These are phyloP conservation scores for Eurypyga helias DNA, from an alignment of 2,113 vertebrate genomes.

Conservation along the genomic window DNA sequence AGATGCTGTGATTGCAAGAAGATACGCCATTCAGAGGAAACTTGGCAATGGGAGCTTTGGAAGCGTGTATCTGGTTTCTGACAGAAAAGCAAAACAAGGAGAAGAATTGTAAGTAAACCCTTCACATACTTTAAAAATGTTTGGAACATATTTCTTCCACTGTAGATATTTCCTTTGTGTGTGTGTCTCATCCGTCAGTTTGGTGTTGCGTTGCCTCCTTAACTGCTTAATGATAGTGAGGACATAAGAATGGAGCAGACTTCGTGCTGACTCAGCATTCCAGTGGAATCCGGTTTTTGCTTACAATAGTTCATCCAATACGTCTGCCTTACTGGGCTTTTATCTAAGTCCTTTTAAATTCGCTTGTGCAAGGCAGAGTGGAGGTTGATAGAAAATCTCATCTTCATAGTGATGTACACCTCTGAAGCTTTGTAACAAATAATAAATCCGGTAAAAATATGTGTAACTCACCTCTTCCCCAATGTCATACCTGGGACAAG, in stretches of 20 bases:
- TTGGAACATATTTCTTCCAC: not conserved
- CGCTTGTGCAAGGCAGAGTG: not conserved
- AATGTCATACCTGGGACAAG: not conserved
- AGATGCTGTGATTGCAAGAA: slow-evolving; percentile 74
- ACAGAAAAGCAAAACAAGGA: slow-evolving; percentile 78
- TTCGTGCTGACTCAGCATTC: not conserved
- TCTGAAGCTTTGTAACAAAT: not conserved
- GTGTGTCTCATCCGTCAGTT: not conserved
- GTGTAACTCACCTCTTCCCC: not conserved
- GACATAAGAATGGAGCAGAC: not conserved
- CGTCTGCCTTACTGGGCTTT: not conserved
- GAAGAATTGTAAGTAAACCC: slow-evolving; percentile 83
- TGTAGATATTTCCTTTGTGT: not conserved
- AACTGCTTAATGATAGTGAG: not conserved
- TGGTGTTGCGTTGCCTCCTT: not conserved
- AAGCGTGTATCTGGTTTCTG: slow-evolving; percentile 84
- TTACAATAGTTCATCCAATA: not conserved
- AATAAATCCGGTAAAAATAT: not conserved
- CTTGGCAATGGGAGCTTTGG: slow-evolving; percentile 88
- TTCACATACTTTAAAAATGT: not conserved
- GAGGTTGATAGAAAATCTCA: not conserved
- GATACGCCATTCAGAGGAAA: slow-evolving; percentile 77
- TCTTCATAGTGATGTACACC: not conserved
- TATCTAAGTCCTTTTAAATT: not conserved
- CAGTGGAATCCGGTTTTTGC: not conserved